A percentile compares a stretch with the other conserved stretches of the same genome.
Evolutionary conservation across 2,797 vertebrate genomes (phyloP).

Genomic region (Cyprinodon diabolis): DNA sequence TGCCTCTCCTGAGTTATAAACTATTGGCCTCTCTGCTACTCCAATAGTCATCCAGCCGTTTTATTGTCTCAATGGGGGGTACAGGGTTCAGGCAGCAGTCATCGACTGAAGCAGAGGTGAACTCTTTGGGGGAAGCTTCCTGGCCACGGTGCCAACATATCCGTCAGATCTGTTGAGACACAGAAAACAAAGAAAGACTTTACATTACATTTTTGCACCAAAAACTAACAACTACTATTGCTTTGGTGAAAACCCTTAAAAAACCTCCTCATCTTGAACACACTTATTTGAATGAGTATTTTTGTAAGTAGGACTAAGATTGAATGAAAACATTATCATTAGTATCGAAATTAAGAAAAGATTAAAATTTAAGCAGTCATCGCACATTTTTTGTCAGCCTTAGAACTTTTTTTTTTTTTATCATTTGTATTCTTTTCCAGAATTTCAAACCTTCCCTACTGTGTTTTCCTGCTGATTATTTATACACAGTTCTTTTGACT

Average conservation of each 20-base stretch:
- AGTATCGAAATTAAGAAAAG: slow-evolving; percentile 17
- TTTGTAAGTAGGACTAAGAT: neutral
- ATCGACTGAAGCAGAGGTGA: slow-evolving; percentile 68
- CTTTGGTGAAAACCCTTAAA: slow-evolving; percentile 4
- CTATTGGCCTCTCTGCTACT: slow-evolving; percentile 75
- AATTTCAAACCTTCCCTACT: slow-evolving; percentile 26
- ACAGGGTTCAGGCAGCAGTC: slow-evolving; percentile 82
- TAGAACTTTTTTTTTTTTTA: slow-evolving; percentile 18
- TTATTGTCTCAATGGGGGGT: slow-evolving; percentile 83
- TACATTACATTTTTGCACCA: neutral
- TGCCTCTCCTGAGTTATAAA: slow-evolving; percentile 79
- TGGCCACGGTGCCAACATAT: slow-evolving; percentile 52
- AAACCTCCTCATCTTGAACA: slow-evolving; percentile 14
- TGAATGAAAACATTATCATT: slow-evolving; percentile 6
- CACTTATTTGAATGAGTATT: neutral
- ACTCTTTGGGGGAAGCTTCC: slow-evolving; percentile 62
- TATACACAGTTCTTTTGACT: slow-evolving; percentile 37
- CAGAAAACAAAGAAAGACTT: neutral
- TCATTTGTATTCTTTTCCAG: slow-evolving; percentile 24
- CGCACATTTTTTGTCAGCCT: slow-evolving; percentile 15
- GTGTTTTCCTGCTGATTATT: slow-evolving; percentile 31
- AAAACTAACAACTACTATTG: slow-evolving; percentile 10
- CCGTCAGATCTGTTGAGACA: slow-evolving; percentile 36
- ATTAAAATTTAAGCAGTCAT: slow-evolving; percentile 20
- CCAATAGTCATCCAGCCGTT: slow-evolving; percentile 80